These are phyloP conservation scores for Notothenia rossii DNA, from an alignment of 2,113 vertebrate genomes.

Conservation along the genomic window DNA sequence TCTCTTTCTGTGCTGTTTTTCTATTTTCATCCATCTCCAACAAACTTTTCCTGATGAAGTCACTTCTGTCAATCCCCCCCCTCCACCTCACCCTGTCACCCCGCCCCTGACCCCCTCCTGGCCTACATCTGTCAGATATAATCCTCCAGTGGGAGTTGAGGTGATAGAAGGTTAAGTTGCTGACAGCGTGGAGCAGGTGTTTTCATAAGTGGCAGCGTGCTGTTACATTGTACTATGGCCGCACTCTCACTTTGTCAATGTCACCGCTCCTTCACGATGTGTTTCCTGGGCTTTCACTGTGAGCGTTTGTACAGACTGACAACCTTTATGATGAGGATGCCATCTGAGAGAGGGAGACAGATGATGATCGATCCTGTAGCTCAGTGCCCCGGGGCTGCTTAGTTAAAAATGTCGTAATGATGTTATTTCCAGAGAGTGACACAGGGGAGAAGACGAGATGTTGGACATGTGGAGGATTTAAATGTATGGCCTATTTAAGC, in stretches of 20 bases:
- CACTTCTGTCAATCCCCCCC: constrained; percentile 17
- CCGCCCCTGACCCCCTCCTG: constrained; percentile 20
- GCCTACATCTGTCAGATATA: constrained; percentile 65
- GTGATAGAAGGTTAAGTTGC: constrained; percentile 70
- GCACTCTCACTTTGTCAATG: constrained; percentile 76
- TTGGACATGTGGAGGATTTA: constrained; percentile 39
- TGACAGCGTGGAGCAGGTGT: constrained; percentile 78
- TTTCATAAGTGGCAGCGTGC: constrained; percentile 63
- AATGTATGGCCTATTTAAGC: constrained; percentile 31
- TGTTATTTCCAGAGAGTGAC: constrained; percentile 57
- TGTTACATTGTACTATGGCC: constrained; percentile 57
- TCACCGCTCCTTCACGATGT: constrained; percentile 54
- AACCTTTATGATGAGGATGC: constrained; percentile 65
- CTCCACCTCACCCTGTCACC: constrained; percentile 17
- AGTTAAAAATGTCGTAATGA: constrained; percentile 60
- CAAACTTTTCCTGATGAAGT: constrained; percentile 43
- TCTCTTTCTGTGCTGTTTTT: constrained; percentile 5
- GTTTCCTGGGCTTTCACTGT: constrained; percentile 45
- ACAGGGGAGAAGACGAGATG: constrained; percentile 21
- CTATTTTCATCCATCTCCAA: constrained; percentile 14
- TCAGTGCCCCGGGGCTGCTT: constrained; percentile 29
- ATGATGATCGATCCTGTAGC: constrained; percentile 52
- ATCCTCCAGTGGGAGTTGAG: constrained; percentile 64
- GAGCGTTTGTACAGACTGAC: constrained; percentile 44
- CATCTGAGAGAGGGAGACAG: constrained; percentile 41